phyloP scores from a whole-genome alignment of 2,888 invertebrate genomes.

The Phengaris alcon region DNA sequence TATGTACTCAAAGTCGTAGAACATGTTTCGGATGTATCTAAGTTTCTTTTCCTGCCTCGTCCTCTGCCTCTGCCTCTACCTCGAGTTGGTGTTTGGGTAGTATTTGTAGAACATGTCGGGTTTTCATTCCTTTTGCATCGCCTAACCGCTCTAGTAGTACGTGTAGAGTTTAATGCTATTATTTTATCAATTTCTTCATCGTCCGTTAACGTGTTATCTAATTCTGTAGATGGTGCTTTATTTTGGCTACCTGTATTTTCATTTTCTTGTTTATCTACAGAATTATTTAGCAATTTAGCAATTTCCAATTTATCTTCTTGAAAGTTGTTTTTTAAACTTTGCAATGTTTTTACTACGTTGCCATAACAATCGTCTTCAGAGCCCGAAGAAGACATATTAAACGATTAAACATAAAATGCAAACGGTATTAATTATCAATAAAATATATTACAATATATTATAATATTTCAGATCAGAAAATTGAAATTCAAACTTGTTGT shows the following conservation, averaged over 20 bases:
- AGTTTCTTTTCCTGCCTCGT: slow-evolving; percentile 18
- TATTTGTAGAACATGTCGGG: slow-evolving; percentile 24
- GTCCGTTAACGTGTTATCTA: slow-evolving; percentile 24
- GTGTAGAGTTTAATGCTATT: slow-evolving; percentile 31
- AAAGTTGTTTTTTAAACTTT: slow-evolving; percentile 52
- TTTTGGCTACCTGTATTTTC: neutral
- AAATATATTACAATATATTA: too few relatives aligned
- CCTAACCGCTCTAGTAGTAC: slow-evolving; percentile 14
- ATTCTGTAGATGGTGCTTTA: neutral
- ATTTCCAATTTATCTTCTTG: slow-evolving; percentile 46
- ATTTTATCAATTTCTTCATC: slow-evolving; percentile 30
- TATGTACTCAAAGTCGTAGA: neutral
- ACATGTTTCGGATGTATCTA: neutral
- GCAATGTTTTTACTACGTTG: slow-evolving; percentile 54
- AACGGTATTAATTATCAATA: too few relatives aligned
- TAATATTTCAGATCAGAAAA: too few relatives aligned
- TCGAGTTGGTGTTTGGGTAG: slow-evolving; percentile 23
- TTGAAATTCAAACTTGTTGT: too few relatives aligned
- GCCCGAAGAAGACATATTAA: slow-evolving; percentile 55
- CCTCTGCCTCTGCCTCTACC: slow-evolving; percentile 32
- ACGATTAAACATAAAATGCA: neutral
- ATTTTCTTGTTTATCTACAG: slow-evolving; percentile 32
- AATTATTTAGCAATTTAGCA: slow-evolving; percentile 43
- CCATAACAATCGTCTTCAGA: slow-evolving; percentile 70
- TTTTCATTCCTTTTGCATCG: slow-evolving; percentile 33